Evolutionary conservation across 2,113 vertebrate genomes (phyloP).

Genomic region (Orientallactaga bullata): DNA sequence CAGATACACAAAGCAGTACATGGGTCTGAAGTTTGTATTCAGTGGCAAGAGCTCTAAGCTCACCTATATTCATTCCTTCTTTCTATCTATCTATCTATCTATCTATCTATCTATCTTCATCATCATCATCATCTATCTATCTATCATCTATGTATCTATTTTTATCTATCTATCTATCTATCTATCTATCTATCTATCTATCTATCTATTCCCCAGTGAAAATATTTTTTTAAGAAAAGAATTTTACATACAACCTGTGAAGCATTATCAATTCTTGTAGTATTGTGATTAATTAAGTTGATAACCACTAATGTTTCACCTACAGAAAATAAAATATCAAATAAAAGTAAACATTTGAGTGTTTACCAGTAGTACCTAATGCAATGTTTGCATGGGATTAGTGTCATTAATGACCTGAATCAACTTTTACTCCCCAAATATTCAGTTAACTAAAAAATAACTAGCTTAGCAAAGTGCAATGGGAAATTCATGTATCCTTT

Average conservation of each 20-base stretch:
- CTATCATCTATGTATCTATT: too few species aligned
- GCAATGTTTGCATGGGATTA: not conserved
- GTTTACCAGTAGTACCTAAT: not conserved
- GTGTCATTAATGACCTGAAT: not conserved
- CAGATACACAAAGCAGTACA: too few species aligned
- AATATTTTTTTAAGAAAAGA: too few species aligned
- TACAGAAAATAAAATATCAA: not conserved
- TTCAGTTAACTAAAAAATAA: not conserved
- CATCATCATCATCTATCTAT: too few species aligned
- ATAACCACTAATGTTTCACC: not conserved
- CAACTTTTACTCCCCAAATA: not conserved
- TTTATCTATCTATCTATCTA: too few species aligned
- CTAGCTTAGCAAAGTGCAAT: not conserved
- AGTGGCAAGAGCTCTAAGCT: too few species aligned
- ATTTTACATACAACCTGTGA: not conserved
- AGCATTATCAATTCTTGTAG: not conserved
- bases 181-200: too few species aligned
- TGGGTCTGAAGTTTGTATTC: too few species aligned
- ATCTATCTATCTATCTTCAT: too few species aligned
- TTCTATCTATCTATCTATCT: too few species aligned
- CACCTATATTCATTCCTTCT: too few species aligned
- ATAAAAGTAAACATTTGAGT: not conserved
- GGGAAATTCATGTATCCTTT: not conserved
- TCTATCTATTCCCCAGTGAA: too few species aligned
- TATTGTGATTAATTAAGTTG: not conserved